Base-by-base conservation (phyloP, 2,113 vertebrate species). In the Guaruba guarouba region DNA sequence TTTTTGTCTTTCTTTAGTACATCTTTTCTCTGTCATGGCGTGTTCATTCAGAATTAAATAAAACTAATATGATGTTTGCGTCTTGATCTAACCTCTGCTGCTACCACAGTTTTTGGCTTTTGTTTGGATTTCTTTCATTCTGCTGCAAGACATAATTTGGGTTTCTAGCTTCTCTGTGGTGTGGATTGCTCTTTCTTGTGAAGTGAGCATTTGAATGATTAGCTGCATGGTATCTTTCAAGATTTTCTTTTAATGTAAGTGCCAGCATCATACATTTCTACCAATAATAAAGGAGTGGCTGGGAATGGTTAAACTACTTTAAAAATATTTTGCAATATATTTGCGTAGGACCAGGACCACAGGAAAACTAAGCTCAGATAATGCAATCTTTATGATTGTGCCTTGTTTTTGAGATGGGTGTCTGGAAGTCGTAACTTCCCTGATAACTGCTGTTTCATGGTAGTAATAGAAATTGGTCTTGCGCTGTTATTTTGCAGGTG, bases 401-500 rank as follows among this genome's bases (percentile, higher is more conserved):
- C 10, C 22, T 81, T 20, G 12, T 6, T 77, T 76, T 68, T 89
- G 80, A 91, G 61, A 78, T 8, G 69, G 24, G 12, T 66, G 5
- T 69, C 57, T 93, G 79, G 59, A 94, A 94, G 57, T 8, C 5
- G 23, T 88, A 96, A 54, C 61, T 79, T 69, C 55, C 93, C 39
- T 57, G 11, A 17, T 33, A 90, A 44, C 15, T 55, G 10, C 9
- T 25, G 6, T 74, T 93, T 75, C 83, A 35, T 24, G 33, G 54
- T 57, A 64, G 62, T 84, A 88, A 87, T 35, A 51, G n/a, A 85
- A 67, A 48, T 51, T 57, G 37, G 23, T 61, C 15, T 91, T 93
- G 41, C 29, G 6, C 82, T 95, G 70, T 89, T 93, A 73, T 82
- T 92, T 97, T 95, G 15, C 92, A 99, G 99, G 99, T 98, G 97